A percentile compares a stretch with the other conserved stretches of the same genome.
Conservation (phyloP, 1,140 invertebrate species). For the Thaumetopoea pityocampa region DNA sequence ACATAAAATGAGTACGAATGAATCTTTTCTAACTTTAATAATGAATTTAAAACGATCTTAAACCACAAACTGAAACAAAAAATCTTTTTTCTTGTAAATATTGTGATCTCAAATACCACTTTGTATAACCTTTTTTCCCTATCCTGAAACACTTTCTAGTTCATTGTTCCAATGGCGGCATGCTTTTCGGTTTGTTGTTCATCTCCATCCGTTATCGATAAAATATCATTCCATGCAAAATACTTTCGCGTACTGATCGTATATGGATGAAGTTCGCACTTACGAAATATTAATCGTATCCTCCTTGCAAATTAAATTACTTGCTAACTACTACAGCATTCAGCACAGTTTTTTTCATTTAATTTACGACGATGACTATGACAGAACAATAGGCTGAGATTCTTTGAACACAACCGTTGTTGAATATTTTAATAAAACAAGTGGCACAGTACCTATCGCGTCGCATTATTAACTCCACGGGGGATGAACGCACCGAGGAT, state of each 20-base stretch:
- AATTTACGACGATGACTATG: slow-evolving; percentile 20
- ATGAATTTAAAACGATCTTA: too few relatives aligned
- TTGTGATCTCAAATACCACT: too few relatives aligned
- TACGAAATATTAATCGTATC: slow-evolving; percentile 22
- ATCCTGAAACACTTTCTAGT: background rate
- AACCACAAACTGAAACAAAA: too few relatives aligned
- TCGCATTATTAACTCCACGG: slow-evolving; percentile 1
- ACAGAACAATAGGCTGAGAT: slow-evolving; percentile 23
- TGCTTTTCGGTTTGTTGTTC: slow-evolving; percentile 7
- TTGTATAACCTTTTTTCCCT: too few relatives aligned
- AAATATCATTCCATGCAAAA: slow-evolving; percentile 19
- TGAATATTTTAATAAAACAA: slow-evolving; percentile 10
- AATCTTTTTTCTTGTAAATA: too few relatives aligned
- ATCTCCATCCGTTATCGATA: slow-evolving; percentile 7
- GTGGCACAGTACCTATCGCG: background rate
- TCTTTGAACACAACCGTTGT: slow-evolving; percentile 8
- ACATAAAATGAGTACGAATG: too few relatives aligned
- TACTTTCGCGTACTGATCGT: slow-evolving; percentile 22
- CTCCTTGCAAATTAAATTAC: slow-evolving; percentile 26
- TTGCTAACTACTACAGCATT: slow-evolving; percentile 6
- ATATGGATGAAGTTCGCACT: slow-evolving; percentile 9
- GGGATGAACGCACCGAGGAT: slow-evolving; percentile 16
- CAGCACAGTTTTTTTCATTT: slow-evolving; percentile 8
- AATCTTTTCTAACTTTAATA: too few relatives aligned
- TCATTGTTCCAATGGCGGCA: slow-evolving; percentile 9